Evolutionary conservation across 2,113 vertebrate genomes (phyloP).

Genomic region (Trematomus loennbergii): DNA sequence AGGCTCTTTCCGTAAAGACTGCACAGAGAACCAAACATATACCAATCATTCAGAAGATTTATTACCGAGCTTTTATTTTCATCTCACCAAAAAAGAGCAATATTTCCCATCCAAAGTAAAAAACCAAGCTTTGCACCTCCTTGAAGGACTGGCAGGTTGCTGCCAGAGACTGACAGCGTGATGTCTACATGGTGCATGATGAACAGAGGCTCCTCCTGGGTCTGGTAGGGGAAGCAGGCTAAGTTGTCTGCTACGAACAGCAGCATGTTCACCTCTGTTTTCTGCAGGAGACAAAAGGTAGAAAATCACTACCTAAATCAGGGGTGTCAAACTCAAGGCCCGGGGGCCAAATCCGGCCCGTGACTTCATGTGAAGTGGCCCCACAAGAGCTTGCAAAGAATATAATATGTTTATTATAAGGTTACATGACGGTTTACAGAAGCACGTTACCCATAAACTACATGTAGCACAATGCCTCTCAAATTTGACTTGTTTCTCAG

Average conservation of each 20-base stretch:
- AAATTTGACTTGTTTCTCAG: too few relatives aligned
- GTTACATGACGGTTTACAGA: too few relatives aligned
- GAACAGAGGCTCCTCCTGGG: conserved; percentile 98
- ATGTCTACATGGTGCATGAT: conserved; percentile 99
- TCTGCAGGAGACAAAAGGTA: conserved; percentile 81
- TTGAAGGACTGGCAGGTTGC: conserved; percentile 98
- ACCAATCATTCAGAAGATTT: background rate
- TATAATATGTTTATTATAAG: too few relatives aligned
- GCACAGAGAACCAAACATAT: conserved; percentile 18
- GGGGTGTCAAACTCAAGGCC: too few relatives aligned
- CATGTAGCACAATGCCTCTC: too few relatives aligned
- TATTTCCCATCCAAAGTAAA: background rate
- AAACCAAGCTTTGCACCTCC: conserved; percentile 87
- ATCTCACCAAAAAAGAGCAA: too few relatives aligned
- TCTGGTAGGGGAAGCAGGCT: conserved; percentile 97
- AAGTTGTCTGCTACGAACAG: conserved; percentile 98
- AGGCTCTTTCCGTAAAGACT: conserved; percentile 90
- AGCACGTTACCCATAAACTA: too few relatives aligned
- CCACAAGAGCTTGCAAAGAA: too few relatives aligned
- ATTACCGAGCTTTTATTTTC: background rate
- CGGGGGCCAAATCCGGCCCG: too few relatives aligned
- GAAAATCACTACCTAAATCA: background rate
- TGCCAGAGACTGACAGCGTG: conserved; percentile 97
- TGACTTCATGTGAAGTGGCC: too few relatives aligned
- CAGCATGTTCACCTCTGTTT: conserved; percentile 97